Percentiles rank a stretch among this genome's conserved stretches.
Conservation (phyloP, 2,888 invertebrate species). For the Ennomos fuscantarius region DNA sequence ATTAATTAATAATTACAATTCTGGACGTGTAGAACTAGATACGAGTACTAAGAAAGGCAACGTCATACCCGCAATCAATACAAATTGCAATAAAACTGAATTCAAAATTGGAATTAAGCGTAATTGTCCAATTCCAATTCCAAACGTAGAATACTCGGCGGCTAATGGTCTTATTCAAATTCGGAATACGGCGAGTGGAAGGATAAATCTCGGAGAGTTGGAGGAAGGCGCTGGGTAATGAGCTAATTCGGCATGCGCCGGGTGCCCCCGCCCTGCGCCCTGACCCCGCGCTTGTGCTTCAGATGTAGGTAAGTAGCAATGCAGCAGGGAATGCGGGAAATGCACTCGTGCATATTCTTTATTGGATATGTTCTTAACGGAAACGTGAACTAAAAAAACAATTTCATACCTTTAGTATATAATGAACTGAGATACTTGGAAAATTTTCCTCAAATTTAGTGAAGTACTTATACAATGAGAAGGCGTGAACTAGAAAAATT, state of each 20-base stretch:
- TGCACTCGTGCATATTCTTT: conserved; percentile 45
- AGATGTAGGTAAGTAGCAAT: conserved; percentile 47
- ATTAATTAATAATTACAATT: neutral
- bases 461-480: conserved; percentile 3
- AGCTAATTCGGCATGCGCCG: conserved; percentile 71
- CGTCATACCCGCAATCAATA: conserved; percentile 25
- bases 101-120: conserved; percentile 42
- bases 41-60: neutral
- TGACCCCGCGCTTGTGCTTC: conserved; percentile 34
- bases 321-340: conserved; percentile 53
- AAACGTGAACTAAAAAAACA: neutral
- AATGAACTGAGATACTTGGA: too few relatives aligned
- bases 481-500: conserved; percentile 40
- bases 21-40: too few relatives aligned
- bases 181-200: conserved; percentile 58
- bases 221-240: conserved; percentile 62
- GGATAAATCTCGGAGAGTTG: conserved; percentile 60
- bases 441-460: too few relatives aligned
- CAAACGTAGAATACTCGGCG: conserved; percentile 49
- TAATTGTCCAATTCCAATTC: conserved; percentile 49
- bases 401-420: too few relatives aligned
- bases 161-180: conserved; percentile 68
- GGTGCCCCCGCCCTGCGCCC: conserved; percentile 24
- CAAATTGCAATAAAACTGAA: conserved; percentile 39
- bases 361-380: conserved; percentile 21